Evolutionary conservation across 2,797 vertebrate species (phyloP).

Genomic region (Gymnothorax reevesii): DNA sequence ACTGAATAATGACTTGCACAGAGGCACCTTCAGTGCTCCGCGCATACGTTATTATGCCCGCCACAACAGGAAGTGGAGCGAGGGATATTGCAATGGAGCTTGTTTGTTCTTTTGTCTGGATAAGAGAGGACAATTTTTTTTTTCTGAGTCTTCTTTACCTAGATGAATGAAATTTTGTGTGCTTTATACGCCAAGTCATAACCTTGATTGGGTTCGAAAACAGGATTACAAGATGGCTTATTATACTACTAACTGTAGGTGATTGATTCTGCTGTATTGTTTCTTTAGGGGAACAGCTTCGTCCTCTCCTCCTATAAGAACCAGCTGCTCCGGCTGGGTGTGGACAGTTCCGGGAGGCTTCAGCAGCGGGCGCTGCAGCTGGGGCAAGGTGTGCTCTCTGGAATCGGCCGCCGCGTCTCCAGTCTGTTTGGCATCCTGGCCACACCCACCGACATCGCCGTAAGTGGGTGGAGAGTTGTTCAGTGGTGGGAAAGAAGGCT

Average conservation of each 20-base stretch:
- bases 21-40: background rate
- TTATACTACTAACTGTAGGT: no score
- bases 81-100: no score
- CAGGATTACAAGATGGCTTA: no score
- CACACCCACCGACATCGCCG: conserved; percentile 74
- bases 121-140: no score
- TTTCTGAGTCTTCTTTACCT: no score
- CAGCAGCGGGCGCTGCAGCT: conserved; percentile 79
- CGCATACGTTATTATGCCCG: background rate
- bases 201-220: no score
- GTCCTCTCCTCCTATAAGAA: conserved; percentile 81
- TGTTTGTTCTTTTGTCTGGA: no score
- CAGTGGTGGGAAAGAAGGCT: background rate
- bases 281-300: conserved; percentile 83
- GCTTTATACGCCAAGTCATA: no score
- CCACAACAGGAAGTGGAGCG: no score
- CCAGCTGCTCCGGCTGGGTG: conserved; percentile 75
- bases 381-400: conserved; percentile 90
- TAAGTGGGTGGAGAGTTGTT: conserved; percentile 65
- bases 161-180: no score
- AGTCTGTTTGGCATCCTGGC: conserved; percentile 91
- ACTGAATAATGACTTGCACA: background rate
- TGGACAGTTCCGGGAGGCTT: conserved; percentile 80
- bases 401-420: conserved; percentile 89
- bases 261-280: background rate